Percentiles rank a stretch among this genome's conserved stretches.
Evolutionary conservation across 2,888 invertebrate genomes (phyloP).

Genomic region (Drosophila stalkeri): DNA sequence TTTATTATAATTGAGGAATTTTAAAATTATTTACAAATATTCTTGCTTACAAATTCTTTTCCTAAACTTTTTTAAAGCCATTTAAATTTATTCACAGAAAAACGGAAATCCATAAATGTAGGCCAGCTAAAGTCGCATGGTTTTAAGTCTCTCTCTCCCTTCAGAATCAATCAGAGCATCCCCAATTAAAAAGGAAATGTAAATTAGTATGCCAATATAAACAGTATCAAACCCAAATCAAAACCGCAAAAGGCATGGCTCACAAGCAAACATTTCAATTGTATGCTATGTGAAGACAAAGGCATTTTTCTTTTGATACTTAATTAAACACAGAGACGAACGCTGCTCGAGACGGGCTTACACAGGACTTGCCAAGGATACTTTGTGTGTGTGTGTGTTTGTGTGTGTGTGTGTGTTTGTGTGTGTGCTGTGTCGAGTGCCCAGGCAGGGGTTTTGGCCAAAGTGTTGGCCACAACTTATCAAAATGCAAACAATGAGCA

Average conservation of each 20-base stretch:
- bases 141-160: neutral
- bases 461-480: conserved; percentile 47
- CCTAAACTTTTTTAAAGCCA: neutral
- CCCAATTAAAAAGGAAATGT: conserved; percentile 40
- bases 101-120: neutral
- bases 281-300: conserved; percentile 22
- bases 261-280: conserved; percentile 26
- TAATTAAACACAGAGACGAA: conserved; percentile 45
- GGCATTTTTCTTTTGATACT: conserved; percentile 24
- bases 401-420: neutral
- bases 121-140: neutral
- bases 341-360: neutral
- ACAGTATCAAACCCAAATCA: conserved; percentile 50
- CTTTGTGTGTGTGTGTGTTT: neutral
- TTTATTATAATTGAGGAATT: too few relatives aligned
- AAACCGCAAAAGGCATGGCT: conserved; percentile 26
- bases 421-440: conserved; percentile 1
- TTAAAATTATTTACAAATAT: neutral
- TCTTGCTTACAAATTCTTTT: neutral
- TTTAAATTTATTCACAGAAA: too few relatives aligned
- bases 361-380: conserved; percentile 10
- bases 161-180: conserved; percentile 4
- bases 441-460: neutral
- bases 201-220: conserved; percentile 40
- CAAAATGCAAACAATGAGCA: conserved; percentile 55